A percentile compares a stretch with the other conserved stretches of the same genome.
These are phyloP conservation scores for Pseudomyrmex gracilis DNA, from an alignment of 1,140 invertebrate genomes.

Conservation along the genomic window DNA sequence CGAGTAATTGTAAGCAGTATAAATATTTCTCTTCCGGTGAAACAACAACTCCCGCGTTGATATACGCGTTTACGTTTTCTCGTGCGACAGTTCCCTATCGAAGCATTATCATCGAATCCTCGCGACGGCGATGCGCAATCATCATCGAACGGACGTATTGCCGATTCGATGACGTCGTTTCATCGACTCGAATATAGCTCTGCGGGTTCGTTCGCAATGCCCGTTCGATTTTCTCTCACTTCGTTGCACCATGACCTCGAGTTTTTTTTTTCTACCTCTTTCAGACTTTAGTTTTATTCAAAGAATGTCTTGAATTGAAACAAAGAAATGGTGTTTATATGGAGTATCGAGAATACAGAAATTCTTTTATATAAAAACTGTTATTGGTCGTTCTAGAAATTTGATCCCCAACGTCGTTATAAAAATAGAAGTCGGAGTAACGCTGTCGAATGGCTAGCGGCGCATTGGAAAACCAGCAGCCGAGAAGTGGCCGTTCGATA, in stretches of 20 bases:
- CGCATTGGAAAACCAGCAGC: conserved; percentile 13
- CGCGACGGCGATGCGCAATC: conserved; percentile 11
- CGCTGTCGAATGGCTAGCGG: conserved; percentile 8
- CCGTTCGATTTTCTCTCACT: conserved; percentile 25
- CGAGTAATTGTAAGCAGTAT: conserved; percentile 44
- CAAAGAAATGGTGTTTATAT: background rate
- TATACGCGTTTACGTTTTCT: conserved; percentile 25
- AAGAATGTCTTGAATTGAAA: too few species aligned
- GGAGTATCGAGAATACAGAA: background rate
- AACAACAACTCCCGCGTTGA: conserved; percentile 29
- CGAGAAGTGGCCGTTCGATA: conserved; percentile 38
- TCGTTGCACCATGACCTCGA: background rate
- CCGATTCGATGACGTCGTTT: conserved; percentile 18
- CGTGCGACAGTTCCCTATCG: conserved; percentile 15
- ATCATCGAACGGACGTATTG: conserved; percentile 33
- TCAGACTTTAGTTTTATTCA: background rate
- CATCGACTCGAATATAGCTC: conserved; percentile 25
- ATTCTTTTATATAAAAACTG: background rate
- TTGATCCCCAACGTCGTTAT: conserved; percentile 9
- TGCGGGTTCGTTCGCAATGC: background rate
- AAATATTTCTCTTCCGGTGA: conserved; percentile 29
- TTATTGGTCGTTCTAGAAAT: background rate
- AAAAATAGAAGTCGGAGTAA: conserved; percentile 22
- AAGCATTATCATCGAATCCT: conserved; percentile 41
- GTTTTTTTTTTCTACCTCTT: background rate